A percentile compares a stretch with the other conserved stretches of the same genome.
Conservation (phyloP, 2,888 invertebrate genomes). For the Trissoscelio sp. region DNA sequence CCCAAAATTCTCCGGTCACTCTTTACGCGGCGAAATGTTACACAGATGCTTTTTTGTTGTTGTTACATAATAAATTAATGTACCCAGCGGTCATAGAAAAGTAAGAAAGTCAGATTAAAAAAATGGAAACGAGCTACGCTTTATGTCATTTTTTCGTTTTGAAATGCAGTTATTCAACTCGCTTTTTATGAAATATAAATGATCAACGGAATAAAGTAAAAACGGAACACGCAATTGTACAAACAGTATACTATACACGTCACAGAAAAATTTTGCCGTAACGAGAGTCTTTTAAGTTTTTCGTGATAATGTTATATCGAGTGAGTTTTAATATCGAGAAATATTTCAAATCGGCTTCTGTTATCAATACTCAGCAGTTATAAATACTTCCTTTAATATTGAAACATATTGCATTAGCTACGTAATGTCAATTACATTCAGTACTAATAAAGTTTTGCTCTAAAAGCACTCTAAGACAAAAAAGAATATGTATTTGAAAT, state of each 20-base stretch:
- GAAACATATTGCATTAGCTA: too few species aligned
- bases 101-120: conserved; percentile 13
- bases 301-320: conserved; percentile 2
- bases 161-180: conserved; percentile 19
- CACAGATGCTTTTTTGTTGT: too few species aligned
- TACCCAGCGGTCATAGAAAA: neutral
- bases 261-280: conserved; percentile 9
- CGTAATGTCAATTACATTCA: too few species aligned
- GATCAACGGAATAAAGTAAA: conserved; percentile 29
- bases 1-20: too few species aligned
- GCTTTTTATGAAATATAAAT: conserved; percentile 31
- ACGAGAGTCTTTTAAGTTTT: conserved; percentile 1
- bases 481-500: neutral
- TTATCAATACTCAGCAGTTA: too few species aligned
- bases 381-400: neutral
- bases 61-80: neutral
- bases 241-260: conserved; percentile 27
- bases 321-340: conserved; percentile 11
- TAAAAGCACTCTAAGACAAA: too few species aligned
- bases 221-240: conserved; percentile 20
- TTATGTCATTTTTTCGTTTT: conserved; percentile 21
- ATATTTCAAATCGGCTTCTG: too few species aligned
- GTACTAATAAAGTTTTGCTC: too few species aligned
- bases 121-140: neutral
- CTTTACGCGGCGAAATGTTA: too few species aligned